Conservation (phyloP, 2,113 vertebrate genomes). For the Xiphorhynchus elegans region DNA sequence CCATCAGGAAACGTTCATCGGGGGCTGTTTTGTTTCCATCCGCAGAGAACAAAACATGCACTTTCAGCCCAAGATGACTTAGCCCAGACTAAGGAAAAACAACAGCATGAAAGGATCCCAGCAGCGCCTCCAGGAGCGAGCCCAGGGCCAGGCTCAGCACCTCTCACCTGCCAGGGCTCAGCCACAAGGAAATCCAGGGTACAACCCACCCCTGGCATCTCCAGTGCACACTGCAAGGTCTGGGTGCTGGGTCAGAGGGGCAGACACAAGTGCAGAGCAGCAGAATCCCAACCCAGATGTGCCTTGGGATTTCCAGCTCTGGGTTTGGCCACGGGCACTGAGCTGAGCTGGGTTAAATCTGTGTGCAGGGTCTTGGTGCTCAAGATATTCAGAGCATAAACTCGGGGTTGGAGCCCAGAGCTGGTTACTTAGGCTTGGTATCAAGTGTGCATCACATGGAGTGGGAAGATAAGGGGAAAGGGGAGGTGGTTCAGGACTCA, state of each 20-base stretch:
- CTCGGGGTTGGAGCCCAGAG: background rate
- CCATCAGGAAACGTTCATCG: slow-evolving; percentile 47
- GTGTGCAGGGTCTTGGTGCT: background rate
- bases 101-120: slow-evolving; percentile 34
- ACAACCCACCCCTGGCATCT: background rate
- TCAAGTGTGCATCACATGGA: accelerated
- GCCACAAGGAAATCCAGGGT: background rate
- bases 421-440: background rate
- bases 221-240: background rate
- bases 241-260: background rate
- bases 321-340: background rate
- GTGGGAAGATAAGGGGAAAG: background rate
- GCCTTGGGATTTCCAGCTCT: background rate
- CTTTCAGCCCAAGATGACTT: slow-evolving; percentile 60
- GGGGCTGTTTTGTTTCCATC: slow-evolving; percentile 60
- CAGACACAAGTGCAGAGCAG: background rate
- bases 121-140: slow-evolving; percentile 2
- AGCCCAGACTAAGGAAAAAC: slow-evolving; percentile 56
- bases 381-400: background rate
- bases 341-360: background rate
- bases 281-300: background rate
- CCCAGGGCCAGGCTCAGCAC: background rate
- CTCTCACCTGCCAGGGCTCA: background rate
- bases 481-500: background rate
- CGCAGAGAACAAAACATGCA: slow-evolving; percentile 63